phyloP scores from a whole-genome alignment of 1,140 invertebrate genomes.

The Nixonia krombeini region DNA sequence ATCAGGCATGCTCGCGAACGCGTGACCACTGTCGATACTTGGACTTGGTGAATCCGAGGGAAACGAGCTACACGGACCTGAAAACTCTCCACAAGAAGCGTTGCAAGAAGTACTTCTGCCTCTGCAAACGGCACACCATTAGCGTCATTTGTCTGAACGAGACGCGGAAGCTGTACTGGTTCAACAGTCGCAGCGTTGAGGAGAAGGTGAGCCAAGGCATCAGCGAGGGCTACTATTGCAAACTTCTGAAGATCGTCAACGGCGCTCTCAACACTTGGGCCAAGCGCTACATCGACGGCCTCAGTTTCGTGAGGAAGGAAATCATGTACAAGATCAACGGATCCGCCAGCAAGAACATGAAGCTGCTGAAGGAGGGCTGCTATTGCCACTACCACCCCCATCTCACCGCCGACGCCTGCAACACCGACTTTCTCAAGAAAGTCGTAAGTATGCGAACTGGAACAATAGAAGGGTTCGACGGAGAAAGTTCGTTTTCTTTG shows the following conservation, averaged over 20 bases:
- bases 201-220: conserved; percentile 64
- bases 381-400: conserved; percentile 71
- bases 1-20: conserved; percentile 61
- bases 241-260: conserved; percentile 62
- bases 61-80: conserved; percentile 56
- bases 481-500: too few relatives aligned
- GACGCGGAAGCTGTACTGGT: conserved; percentile 65
- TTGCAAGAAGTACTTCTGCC: conserved; percentile 66
- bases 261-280: conserved; percentile 63
- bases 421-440: conserved; percentile 69
- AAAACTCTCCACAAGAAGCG: conserved; percentile 61
- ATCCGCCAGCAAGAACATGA: conserved; percentile 65
- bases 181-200: conserved; percentile 64
- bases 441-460: conserved; percentile 61
- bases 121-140: conserved; percentile 65
- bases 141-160: conserved; percentile 69
- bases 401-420: conserved; percentile 66
- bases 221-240: conserved; percentile 66
- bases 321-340: conserved; percentile 70
- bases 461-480: too few relatives aligned
- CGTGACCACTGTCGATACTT: conserved; percentile 54
- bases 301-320: conserved; percentile 49
- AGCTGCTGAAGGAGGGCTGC: conserved; percentile 68
- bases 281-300: conserved; percentile 62
- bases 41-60: conserved; percentile 62